phyloP scores from a whole-genome alignment of 1,140 invertebrate genomes.

The Campoletis sonorensis region DNA sequence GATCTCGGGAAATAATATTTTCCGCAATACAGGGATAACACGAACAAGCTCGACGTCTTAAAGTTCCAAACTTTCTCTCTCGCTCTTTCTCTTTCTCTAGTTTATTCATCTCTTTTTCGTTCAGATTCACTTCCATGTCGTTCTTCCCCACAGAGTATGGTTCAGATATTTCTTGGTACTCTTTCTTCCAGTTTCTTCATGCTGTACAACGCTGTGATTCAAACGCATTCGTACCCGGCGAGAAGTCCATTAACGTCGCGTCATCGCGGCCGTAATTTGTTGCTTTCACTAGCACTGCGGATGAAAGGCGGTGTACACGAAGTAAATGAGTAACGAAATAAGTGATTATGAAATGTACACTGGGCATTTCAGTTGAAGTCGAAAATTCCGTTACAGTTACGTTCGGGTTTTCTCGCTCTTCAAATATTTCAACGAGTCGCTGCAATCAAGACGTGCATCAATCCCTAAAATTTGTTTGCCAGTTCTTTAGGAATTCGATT shows the following conservation, averaged over 20 bases:
- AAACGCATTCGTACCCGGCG: neutral
- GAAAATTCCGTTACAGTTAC: neutral
- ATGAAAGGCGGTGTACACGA: constrained; percentile 18
- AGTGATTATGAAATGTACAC: neutral
- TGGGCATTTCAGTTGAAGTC: neutral
- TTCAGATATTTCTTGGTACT: neutral
- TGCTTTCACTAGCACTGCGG: constrained; percentile 14
- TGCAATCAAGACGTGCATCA: neutral
- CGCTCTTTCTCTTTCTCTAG: neutral
- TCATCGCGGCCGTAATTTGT: constrained; percentile 38
- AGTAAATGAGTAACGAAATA: neutral
- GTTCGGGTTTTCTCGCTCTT: neutral
- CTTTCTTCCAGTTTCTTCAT: neutral
- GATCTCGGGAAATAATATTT: constrained; percentile 39
- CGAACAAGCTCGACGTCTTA: neutral
- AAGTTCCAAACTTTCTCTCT: neutral
- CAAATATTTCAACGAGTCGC: neutral
- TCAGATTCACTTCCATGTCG: constrained; percentile 4
- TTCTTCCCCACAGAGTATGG: neutral
- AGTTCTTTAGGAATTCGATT: too few species aligned
- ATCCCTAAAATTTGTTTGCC: neutral
- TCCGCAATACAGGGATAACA: neutral
- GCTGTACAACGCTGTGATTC: neutral
- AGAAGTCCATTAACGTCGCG: constrained; percentile 28
- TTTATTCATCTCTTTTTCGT: neutral